Base-by-base conservation (phyloP, 2,113 vertebrate species). In the Emberiza fucata region DNA sequence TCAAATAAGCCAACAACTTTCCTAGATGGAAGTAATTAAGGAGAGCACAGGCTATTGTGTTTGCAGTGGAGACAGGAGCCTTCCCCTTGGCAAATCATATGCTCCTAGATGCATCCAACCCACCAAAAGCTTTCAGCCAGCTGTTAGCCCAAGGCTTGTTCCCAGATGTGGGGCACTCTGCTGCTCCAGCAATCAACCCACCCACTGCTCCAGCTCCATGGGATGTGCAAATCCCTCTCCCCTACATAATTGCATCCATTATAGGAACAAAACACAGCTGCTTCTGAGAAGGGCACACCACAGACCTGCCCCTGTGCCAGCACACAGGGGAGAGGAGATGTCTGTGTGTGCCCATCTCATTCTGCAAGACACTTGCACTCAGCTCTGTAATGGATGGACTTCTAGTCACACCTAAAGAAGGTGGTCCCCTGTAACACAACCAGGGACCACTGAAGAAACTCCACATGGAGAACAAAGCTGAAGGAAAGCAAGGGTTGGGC, bases 11-110 rank as follows among this genome's bases (percentile, higher is more conserved):
- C 54, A 69, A 50, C 66, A 48, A 3, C 64, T 70, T 73, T 81
- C 47, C 60, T 75, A 83, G 64, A 51, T 27, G 44, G 39, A 77
- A 91, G 42, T 50, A 90, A 93, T 75, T 78, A 94, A 92, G 69
- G 72, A 95, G 80, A 59, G 25, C n/a, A 89, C 76, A 57, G 64
- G 33, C 54, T 44, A n/a, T 11, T 65, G 28, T 61, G 35, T 17
- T 92, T 71, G 39, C 35, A 47, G 33, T 3, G 42, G 23, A 87
- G 59, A 65, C 9, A 11, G 44, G 23, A 86, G 47, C 42, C 56
- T 88, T 75, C 60, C 51, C 48, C 79, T 56, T 12, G 17, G 17
- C 76, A 92, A 86, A 73, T 8, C 35, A 39, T 33, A 17, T 29
- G 25, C 5, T n/a, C 20, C 25, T 45, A 20, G 17, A 20, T 5